Conservation (phyloP, 2,797 vertebrate genomes). For the Melanotaenia parkinsoni region DNA sequence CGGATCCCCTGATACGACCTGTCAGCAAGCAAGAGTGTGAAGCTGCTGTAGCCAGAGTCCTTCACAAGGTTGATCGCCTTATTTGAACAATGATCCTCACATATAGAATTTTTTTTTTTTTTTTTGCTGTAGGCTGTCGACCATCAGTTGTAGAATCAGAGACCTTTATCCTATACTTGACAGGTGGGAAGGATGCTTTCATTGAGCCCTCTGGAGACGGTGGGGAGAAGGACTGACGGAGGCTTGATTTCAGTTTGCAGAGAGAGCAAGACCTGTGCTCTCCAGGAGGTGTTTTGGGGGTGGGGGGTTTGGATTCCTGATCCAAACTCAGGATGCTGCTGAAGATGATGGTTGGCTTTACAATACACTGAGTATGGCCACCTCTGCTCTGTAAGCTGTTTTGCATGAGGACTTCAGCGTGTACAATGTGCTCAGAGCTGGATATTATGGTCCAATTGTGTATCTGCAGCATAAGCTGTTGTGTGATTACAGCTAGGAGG, state of each 20-base stretch:
- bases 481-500: not conserved
- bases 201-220: not conserved
- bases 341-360: not conserved
- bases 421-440: not conserved
- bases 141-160: not conserved
- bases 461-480: no score
- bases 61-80: not conserved
- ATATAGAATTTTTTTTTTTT: not conserved
- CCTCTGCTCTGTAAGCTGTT: not conserved
- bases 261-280: not conserved
- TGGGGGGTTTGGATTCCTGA: not conserved
- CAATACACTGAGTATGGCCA: not conserved
- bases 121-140: not conserved
- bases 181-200: not conserved
- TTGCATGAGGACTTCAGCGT: not conserved
- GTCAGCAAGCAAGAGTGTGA: not conserved
- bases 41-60: not conserved
- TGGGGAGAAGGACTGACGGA: not conserved
- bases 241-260: not conserved
- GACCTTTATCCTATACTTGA: not conserved
- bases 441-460: not conserved
- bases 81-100: not conserved
- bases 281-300: not conserved
- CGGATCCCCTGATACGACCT: not conserved
- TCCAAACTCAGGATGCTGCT: not conserved